Evolutionary conservation across 2,113 vertebrate genomes (phyloP), one percentile per base, ranked within the genome.

Genomic region (Leptosomus discolor): DNA sequence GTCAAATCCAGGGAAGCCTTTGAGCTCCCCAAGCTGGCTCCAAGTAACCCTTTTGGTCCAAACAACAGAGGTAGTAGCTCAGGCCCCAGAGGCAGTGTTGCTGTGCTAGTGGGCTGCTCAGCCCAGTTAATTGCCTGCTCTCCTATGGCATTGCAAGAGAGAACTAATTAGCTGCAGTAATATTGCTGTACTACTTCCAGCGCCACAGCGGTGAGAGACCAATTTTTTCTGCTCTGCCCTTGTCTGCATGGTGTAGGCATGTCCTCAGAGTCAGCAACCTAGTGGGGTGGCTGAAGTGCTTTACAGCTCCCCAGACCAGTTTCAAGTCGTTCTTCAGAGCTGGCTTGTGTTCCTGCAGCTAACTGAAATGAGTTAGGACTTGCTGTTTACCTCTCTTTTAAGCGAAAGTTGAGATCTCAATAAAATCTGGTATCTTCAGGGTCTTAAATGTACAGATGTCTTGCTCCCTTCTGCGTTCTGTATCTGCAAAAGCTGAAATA

Each of bases 231-330:
- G 21, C 17, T 65, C 53, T 16, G 65, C 13, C 2, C 5, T 37
- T 13, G 6, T 3, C 46, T 34, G 7, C 7, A 1, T 6, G 5
- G 36, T 17, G 12, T 9, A 12, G 26, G 11, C 22, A 15, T 4
- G 30, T 14, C 32, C 64, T 21, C 32, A 5, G 46, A 5, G 17
- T 29, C 1, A 46, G 12, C 13, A 7, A 1, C 2, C 5, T 2
- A 36, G 2, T 41, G 26, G 41, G 24, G 5, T 7, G 30, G 18
- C 11, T 2, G 50, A 37, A 36, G 41, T 8, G 11, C 19, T 15
- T 34, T 29, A 5, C 10, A 34, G n/a, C 50, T 9, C 41, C 50
- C 3, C 36, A 7, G 1, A 2, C 6, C 5, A 16, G 13, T 2
- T 32, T 60, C n/a, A 41, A 37, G 6, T 21, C 9, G 74, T 29